Percentiles rank a stretch among this genome's conserved stretches.
Conservation (phyloP, 2,888 invertebrate species). For the Cabera pusaria region DNA sequence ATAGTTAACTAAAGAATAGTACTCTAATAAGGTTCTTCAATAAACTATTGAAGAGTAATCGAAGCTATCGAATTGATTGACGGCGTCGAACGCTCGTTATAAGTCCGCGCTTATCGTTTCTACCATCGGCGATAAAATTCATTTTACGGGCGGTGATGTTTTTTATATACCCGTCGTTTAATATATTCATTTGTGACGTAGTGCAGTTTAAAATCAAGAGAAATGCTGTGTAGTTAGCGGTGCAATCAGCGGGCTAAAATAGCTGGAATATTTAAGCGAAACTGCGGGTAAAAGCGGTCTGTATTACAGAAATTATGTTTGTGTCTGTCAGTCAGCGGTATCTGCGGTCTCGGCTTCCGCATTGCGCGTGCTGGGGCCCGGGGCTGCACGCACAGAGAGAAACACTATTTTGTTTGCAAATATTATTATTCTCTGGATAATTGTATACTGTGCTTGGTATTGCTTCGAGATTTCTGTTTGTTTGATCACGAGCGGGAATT, state of each 20-base stretch:
- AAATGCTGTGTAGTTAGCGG: constrained; percentile 30
- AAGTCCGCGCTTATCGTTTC: constrained; percentile 14
- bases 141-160: constrained; percentile 17
- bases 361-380: constrained; percentile 47
- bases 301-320: constrained; percentile 37
- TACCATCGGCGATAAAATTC: constrained; percentile 14
- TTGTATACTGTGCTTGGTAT: constrained; percentile 19
- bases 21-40: too few species aligned
- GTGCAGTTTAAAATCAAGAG: constrained; percentile 27
- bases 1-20: too few species aligned
- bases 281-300: constrained; percentile 33
- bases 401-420: constrained; percentile 43
- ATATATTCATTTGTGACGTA: constrained; percentile 29
- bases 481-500: constrained; percentile 14
- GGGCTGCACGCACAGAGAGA: constrained; percentile 35
- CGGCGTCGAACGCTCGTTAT: constrained; percentile 22
- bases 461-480: constrained; percentile 9
- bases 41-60: too few species aligned
- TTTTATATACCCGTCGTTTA: constrained; percentile 21
- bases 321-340: constrained; percentile 44
- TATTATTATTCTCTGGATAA: constrained; percentile 24
- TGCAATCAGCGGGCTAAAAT: constrained; percentile 33
- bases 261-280: constrained; percentile 33
- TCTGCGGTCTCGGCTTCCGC: constrained; percentile 52
- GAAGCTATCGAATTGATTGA: constrained; percentile 18